Percentiles rank a stretch among this genome's conserved stretches.
These are phyloP conservation scores for Stylophora pistillata DNA, from an alignment of 64 coral and sea anemone species.

Conservation along the genomic window DNA sequence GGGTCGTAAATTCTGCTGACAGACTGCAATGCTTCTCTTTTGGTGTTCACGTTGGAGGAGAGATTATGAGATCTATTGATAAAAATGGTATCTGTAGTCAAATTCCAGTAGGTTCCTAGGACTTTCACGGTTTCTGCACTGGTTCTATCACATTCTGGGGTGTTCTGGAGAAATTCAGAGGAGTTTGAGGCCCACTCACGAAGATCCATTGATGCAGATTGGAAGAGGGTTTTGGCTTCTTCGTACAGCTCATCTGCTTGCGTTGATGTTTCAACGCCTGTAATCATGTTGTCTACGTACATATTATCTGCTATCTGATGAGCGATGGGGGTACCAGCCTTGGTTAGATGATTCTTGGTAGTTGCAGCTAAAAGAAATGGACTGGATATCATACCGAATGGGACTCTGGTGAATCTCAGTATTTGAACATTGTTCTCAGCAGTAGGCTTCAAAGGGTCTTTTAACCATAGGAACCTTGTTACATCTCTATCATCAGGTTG, in stretches of 20 bases:
- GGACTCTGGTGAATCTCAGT: constrained; percentile 33
- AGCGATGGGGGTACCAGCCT: constrained; percentile 34
- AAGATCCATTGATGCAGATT: too few relatives aligned
- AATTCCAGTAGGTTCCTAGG: too few relatives aligned
- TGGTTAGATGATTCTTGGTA: constrained; percentile 38
- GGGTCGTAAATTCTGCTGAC: constrained; percentile 40
- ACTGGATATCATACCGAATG: constrained; percentile 56
- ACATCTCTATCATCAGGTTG: too few relatives aligned
- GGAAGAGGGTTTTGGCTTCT: constrained; percentile 55
- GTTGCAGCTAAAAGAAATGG: constrained; percentile 49
- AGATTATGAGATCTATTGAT: not conserved
- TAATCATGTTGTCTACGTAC: constrained; percentile 58
- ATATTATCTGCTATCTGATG: constrained; percentile 41
- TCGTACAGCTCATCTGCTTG: constrained; percentile 52
- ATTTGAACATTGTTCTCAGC: constrained; percentile 20
- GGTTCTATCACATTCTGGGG: constrained; percentile 22
- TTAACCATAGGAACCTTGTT: constrained; percentile 50
- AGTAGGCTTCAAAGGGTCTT: constrained; percentile 27
- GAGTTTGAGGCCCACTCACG: constrained; percentile 60
- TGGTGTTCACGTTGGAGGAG: not conserved
- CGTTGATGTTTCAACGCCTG: constrained; percentile 29
- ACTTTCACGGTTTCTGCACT: too few relatives aligned
- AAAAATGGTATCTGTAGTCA: too few relatives aligned
- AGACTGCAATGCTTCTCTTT: constrained; percentile 2
- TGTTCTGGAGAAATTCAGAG: constrained; percentile 31